Evolutionary conservation across 2,113 vertebrate species (phyloP).

Genomic region (Rhabdornis inornatus): DNA sequence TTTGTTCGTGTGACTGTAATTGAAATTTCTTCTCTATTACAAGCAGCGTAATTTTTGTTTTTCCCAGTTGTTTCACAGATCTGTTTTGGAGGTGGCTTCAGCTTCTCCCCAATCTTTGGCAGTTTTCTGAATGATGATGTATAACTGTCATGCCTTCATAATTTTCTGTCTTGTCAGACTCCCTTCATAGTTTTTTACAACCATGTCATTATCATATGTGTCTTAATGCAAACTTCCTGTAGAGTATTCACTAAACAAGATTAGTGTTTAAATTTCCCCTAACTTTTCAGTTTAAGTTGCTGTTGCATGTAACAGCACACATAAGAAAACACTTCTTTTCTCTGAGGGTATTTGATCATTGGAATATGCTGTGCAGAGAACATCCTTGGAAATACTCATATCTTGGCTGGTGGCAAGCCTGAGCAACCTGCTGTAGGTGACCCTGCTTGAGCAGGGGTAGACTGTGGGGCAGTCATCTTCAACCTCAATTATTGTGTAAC

Average conservation of each 20-base stretch:
- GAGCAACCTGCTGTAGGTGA: not conserved
- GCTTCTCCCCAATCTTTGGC: not conserved
- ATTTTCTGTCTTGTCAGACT: not conserved
- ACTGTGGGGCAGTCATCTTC: not conserved
- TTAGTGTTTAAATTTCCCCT: not conserved
- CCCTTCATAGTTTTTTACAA: not conserved
- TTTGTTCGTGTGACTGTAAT: not conserved
- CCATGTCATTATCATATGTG: fast-evolving
- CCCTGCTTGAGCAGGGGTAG: not conserved
- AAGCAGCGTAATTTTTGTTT: not conserved
- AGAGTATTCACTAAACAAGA: not conserved
- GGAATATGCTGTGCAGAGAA: not conserved
- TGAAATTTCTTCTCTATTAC: not conserved
- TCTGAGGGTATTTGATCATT: not conserved
- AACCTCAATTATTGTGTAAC: not conserved
- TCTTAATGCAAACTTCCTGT: not conserved
- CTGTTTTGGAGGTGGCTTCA: not conserved
- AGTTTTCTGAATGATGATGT: not conserved
- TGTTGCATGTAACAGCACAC: not conserved
- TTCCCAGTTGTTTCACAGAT: not conserved
- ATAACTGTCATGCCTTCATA: not conserved
- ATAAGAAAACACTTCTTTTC: not conserved
- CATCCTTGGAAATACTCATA: not conserved
- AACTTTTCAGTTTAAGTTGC: not conserved
- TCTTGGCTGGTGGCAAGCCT: not conserved